These are phyloP conservation scores for Chelmon rostratus DNA, from an alignment of 2,797 vertebrate genomes.

Conservation along the genomic window DNA sequence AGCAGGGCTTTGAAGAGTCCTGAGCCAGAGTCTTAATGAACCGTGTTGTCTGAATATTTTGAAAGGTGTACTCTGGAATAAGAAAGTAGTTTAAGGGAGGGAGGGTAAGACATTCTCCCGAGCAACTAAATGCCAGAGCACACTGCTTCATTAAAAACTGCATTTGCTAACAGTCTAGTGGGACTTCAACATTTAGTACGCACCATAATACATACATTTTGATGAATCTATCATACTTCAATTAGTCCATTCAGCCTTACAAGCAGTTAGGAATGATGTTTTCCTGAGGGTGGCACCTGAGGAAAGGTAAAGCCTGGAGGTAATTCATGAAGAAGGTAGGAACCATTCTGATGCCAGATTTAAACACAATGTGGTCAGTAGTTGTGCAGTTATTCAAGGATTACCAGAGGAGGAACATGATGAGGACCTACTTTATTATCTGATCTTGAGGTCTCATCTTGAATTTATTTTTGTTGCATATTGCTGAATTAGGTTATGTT, in stretches of 20 bases:
- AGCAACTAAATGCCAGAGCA: conserved; percentile 7
- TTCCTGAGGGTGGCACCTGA: background rate
- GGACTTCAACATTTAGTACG: background rate
- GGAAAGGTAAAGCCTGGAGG: background rate
- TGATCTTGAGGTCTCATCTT: background rate
- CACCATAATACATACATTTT: background rate
- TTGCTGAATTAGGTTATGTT: background rate
- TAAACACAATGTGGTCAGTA: background rate
- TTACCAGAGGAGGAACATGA: background rate
- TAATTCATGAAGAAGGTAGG: background rate
- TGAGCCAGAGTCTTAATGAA: conserved; percentile 14
- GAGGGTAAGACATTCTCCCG: background rate
- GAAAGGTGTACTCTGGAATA: conserved; percentile 4
- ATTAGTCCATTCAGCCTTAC: background rate
- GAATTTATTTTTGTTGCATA: background rate
- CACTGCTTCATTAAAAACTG: conserved; percentile 11
- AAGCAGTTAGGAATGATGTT: background rate
- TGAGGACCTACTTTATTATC: background rate
- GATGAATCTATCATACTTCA: background rate
- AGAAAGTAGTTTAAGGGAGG: background rate
- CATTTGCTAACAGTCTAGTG: background rate
- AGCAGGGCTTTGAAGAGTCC: conserved; percentile 31
- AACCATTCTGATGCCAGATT: background rate
- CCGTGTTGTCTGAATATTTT: conserved; percentile 21
- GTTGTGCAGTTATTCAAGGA: background rate